Base-by-base conservation (phyloP, 2,113 vertebrate species). In the Elgaria multicarinata region DNA sequence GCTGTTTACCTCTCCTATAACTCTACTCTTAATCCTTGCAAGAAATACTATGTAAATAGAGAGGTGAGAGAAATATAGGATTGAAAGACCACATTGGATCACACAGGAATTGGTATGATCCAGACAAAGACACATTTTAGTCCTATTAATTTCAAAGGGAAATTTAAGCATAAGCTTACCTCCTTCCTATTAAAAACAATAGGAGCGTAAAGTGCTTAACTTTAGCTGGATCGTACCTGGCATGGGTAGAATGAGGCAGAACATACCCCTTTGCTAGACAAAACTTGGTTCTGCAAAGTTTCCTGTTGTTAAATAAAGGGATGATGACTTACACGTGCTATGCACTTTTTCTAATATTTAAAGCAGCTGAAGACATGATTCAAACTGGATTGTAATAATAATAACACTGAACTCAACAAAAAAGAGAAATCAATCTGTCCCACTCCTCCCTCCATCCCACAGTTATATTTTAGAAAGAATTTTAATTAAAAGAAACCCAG, bases 251-350 rank as follows among this genome's bases (percentile, higher is more conserved):
- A 74, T 39, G 53, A 74, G 28, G 39, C 5, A 24, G 85, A 66
- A 66, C 24, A 20, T 10, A 78, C 87, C 78, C 46, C 50, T 8
- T 85, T 85, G 55, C 89, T 86, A 39, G 77, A 83, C 42, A 79
- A 88, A 66, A 39, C 39, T 39, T 90, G 77, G 3, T 20, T 76
- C 83, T 90, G 64, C n/a, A 86, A 91, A 94, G 83, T n/a, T 82
- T 83, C 16, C 53, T 20, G 46, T 90, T 90, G 66, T 90, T 93
- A 94, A 95, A 93, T 84, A 86, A 90, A 90, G 83, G 83, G 85
- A 83, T 91, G 89, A 92, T 92, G 92, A 90, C 90, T 89, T 75
- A 74, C 89, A 92, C 91, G 94, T 95, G 80, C 91, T 93, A 87
- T 82, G 72, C 89, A 74, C 80, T 88, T 95, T 88, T 94, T 92